Evolutionary conservation across 1,140 invertebrate genomes (phyloP).

Genomic region (Drosophila fuyamai): DNA sequence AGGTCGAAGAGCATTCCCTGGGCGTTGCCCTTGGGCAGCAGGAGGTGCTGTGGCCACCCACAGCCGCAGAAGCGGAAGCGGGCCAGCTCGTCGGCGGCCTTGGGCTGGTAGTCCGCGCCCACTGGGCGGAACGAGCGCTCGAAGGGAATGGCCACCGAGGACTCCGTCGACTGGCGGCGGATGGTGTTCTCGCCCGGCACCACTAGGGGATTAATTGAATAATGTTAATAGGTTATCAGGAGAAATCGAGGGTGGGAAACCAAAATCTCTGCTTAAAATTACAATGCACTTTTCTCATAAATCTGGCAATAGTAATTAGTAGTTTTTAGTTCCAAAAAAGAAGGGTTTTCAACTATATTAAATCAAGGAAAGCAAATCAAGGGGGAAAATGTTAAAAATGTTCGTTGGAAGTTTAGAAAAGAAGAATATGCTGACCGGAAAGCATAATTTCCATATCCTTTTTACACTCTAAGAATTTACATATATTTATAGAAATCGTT

Average conservation of each 20-base stretch:
- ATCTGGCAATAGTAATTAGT: too few species aligned
- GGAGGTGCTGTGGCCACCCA: slow-evolving; percentile 86
- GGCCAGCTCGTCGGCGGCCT: slow-evolving; percentile 67
- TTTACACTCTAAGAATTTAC: too few species aligned
- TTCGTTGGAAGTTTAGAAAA: too few species aligned
- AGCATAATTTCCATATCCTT: too few species aligned
- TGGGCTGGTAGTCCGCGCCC: slow-evolving; percentile 72
- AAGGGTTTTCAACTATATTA: too few species aligned
- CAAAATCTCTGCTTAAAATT: too few species aligned
- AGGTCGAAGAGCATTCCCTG: slow-evolving; percentile 84
- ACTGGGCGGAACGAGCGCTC: slow-evolving; percentile 88
- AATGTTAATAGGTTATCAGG: neutral
- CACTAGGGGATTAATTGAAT: slow-evolving; percentile 80
- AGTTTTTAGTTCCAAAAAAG: too few species aligned
- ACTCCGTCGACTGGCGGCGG: slow-evolving; percentile 86
- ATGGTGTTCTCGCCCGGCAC: slow-evolving; percentile 86
- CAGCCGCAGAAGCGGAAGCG: slow-evolving; percentile 86
- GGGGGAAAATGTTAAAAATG: too few species aligned
- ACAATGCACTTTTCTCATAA: too few species aligned
- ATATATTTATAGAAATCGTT: too few species aligned
- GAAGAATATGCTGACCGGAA: too few species aligned
- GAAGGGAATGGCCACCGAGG: slow-evolving; percentile 88
- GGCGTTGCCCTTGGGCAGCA: slow-evolving; percentile 85
- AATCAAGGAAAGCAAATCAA: too few species aligned
- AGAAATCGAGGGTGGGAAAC: neutral